Base-by-base conservation (phyloP, 2,113 vertebrate species). In the Tupaia tana region DNA sequence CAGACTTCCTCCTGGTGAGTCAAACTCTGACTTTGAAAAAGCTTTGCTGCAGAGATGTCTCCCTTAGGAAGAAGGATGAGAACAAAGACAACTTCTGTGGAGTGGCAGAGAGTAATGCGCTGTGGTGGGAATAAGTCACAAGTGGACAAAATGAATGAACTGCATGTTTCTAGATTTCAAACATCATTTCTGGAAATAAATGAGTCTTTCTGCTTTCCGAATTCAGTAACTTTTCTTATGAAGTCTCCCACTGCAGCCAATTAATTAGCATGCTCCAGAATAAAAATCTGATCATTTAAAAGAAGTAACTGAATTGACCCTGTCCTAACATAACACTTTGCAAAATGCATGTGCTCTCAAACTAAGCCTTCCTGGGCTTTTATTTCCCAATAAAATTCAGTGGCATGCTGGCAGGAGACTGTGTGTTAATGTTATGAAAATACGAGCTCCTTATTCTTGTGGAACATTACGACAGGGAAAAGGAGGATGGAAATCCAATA, bases 151-250 rank as follows among this genome's bases (percentile, higher is more conserved):
- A 25, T 87, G 88, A 96, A 95, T 80, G 34, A 89, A 91, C 64
- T 81, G 16, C 13, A 83, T 43, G 7, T 94, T 96, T 97, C 85
- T 91, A 83, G 34, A 86, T 85, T 73, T 93, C 95, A 89, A 96
- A 86, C 66, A 95, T 58, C 8, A 91, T 15, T 56, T 97, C 63
- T 95, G 79, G 82, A 95, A 95, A 95, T 73, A 70, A 93, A 96
- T 1, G 52, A 93, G 56, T 88, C 61, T 86, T 94, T 95, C 56
- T 93, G 82, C 56, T 92, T 97, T 90, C 96, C 75, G 63, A 94
- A 91, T 34, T 96, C 90, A 92, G 95, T 96, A 69, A 95, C 73
- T 96, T 97, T 97, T 95, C 83, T 77, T 88, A 90, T 19, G 87
- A 97, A 67, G 27, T n/a, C 7, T 91, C 70, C 66, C 94, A 95